Conservation (phyloP, 2,113 vertebrate genomes). For the Trogon melanurus region DNA sequence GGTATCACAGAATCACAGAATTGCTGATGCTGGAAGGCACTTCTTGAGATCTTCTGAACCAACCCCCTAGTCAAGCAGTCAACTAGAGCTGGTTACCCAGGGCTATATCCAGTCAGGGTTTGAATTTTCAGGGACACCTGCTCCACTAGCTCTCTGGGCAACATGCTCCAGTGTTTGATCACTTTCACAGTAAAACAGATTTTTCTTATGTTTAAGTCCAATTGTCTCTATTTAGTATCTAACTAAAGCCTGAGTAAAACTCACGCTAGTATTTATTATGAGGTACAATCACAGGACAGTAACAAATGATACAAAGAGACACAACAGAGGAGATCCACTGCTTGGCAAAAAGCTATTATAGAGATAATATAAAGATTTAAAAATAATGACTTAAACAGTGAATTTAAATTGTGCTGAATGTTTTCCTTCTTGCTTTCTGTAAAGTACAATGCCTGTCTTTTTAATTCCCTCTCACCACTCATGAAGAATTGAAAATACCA, state of each 20-base stretch:
- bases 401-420: not conserved
- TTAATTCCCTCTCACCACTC: not conserved
- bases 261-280: not conserved
- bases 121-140: not conserved
- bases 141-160: not conserved
- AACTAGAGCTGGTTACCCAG: not conserved
- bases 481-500: not conserved
- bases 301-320: not conserved
- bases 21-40: not conserved
- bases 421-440: not conserved
- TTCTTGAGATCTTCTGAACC: not conserved
- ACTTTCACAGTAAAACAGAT: not conserved
- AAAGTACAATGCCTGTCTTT: not conserved
- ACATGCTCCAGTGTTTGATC: not conserved
- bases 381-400: not conserved
- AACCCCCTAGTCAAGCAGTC: not conserved
- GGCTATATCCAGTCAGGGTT: not conserved
- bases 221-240: not conserved
- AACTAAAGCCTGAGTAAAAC: not conserved
- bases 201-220: not conserved
- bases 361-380: not conserved
- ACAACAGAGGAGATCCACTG: not conserved
- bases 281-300: not conserved
- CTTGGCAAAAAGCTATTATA: not conserved
- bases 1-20: not conserved